Evolutionary conservation across 2,113 vertebrate genomes (phyloP).

Genomic region (Lasiurus borealis): DNA sequence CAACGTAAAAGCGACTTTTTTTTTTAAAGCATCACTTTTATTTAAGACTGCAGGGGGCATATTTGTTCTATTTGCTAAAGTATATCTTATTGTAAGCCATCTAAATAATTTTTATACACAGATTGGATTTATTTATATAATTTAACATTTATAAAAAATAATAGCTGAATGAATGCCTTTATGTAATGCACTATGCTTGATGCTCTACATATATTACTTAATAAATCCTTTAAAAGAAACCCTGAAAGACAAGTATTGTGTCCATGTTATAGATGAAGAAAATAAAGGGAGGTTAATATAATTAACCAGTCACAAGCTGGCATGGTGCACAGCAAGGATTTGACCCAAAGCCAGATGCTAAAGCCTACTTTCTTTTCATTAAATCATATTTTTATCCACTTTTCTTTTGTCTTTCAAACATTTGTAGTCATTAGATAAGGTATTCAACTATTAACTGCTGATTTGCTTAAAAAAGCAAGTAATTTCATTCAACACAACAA

Average conservation of each 20-base stretch:
- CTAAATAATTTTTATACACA: conserved; percentile 4
- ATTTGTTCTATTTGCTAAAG: conserved; percentile 37
- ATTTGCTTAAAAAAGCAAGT: conserved; percentile 15
- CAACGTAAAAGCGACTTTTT: neutral
- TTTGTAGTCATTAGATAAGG: conserved; percentile 32
- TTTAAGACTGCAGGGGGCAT: conserved; percentile 31
- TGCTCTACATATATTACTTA: neutral
- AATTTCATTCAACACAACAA: conserved; percentile 32
- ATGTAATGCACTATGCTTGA: neutral
- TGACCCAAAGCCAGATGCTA: conserved; percentile 15
- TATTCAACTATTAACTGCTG: conserved; percentile 9
- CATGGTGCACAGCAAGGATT: neutral
- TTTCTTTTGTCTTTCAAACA: conserved; percentile 17
- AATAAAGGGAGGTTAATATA: neutral
- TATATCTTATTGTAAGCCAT: conserved; percentile 22
- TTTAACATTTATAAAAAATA: neutral
- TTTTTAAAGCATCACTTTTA: neutral
- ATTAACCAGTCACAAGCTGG: neutral
- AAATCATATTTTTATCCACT: neutral
- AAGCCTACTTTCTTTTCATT: neutral
- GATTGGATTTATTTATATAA: neutral
- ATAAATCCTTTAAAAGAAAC: conserved; percentile 36
- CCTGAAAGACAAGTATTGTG: neutral
- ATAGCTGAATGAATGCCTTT: conserved; percentile 49
- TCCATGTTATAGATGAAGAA: conserved; percentile 30